Evolutionary conservation across 2,888 invertebrate species (phyloP).

Genomic region (Troides helena): DNA sequence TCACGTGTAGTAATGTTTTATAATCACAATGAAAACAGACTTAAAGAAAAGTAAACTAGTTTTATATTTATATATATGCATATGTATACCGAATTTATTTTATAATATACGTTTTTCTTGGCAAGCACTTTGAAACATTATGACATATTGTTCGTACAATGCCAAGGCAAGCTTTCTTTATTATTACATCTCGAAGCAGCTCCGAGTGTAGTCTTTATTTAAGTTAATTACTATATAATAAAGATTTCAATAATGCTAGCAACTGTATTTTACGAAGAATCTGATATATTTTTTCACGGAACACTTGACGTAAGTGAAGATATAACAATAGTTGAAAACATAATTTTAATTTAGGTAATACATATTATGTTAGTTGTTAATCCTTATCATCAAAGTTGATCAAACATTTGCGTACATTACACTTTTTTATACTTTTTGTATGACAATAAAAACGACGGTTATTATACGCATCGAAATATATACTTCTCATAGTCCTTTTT

Average conservation of each 20-base stretch:
- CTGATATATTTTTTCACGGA: conserved; percentile 36
- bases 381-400: too few relatives aligned
- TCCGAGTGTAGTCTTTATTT: conserved; percentile 42
- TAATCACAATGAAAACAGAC: too few relatives aligned
- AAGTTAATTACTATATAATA: conserved; percentile 23
- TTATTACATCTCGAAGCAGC: conserved; percentile 44
- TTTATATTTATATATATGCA: too few relatives aligned
- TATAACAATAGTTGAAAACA: too few relatives aligned
- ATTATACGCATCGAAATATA: not conserved
- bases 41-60: too few relatives aligned
- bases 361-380: too few relatives aligned
- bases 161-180: conserved; percentile 41
- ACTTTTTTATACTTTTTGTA: too few relatives aligned
- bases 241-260: conserved; percentile 27
- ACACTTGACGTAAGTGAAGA: conserved; percentile 32
- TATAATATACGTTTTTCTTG: conserved; percentile 38
- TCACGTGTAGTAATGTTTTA: too few relatives aligned
- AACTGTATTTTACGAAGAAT: conserved; percentile 25
- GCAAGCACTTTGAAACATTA: conserved; percentile 44
- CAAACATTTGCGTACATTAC: too few relatives aligned
- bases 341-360: too few relatives aligned
- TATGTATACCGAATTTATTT: too few relatives aligned
- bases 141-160: conserved; percentile 40
- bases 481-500: not conserved
- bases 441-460: too few relatives aligned